Evolutionary conservation across 2,888 invertebrate species (phyloP).

Genomic region (Rhagophthalmus giganteus): DNA sequence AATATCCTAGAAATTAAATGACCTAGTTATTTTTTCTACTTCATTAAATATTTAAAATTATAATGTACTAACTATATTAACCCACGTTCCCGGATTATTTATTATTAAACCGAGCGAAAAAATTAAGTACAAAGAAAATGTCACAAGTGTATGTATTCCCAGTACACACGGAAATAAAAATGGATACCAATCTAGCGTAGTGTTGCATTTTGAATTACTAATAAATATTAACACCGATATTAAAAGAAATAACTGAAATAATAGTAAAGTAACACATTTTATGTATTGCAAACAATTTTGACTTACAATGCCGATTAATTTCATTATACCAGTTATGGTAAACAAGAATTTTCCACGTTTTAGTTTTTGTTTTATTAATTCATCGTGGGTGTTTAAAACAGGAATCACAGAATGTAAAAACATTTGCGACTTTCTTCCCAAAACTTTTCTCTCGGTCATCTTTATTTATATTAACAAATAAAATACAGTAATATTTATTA

Average conservation of each 20-base stretch:
- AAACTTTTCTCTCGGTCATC: conserved; percentile 22
- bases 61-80: conserved; percentile 35
- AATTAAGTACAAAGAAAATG: conserved; percentile 29
- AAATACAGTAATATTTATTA: no score
- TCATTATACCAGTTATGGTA: conserved; percentile 35
- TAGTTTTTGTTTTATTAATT: conserved; percentile 33
- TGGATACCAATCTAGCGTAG: conserved; percentile 16
- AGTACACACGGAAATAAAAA: conserved; percentile 15
- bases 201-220: conserved; percentile 13
- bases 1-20: conserved; percentile 34
- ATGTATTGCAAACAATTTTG: conserved; percentile 1
- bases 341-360: conserved; percentile 36
- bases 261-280: conserved; percentile 25
- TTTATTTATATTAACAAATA: no score
- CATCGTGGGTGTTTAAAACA: conserved; percentile 33
- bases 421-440: conserved; percentile 32
- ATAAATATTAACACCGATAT: conserved; percentile 7
- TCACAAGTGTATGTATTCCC: conserved; percentile 14
- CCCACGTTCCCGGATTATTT: conserved; percentile 33
- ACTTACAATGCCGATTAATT: conserved; percentile 36
- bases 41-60: no score
- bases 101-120: conserved; percentile 33
- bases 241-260: conserved; percentile 12
- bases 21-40: no score
- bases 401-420: conserved; percentile 35